Base-by-base conservation (phyloP, 1,140 invertebrate species). In the Drosophila nigrodunni region DNA sequence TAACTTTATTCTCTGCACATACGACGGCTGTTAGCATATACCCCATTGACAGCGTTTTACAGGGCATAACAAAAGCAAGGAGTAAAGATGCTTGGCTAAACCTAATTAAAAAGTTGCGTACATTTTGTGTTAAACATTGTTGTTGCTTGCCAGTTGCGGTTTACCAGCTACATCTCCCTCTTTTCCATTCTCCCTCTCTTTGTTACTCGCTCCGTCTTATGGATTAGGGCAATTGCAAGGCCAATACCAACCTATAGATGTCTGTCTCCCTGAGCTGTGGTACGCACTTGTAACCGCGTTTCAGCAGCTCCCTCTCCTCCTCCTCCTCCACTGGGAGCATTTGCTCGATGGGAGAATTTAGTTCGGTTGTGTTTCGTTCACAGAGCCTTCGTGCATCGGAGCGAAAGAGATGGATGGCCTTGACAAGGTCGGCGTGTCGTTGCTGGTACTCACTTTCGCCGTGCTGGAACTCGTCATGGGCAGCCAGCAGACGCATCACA, bases 31-130 rank as follows among this genome's bases (percentile, higher is more conserved):
- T 18, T 15, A 10, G 34, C 7, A 7, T 46, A 39, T 10, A 39
- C 47, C 37, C 57, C 18, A 8, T 44, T 11, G 52, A 7, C 2
- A 13, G 30, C 52, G 7, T 1, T 9, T 18, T 39, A 39, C 34
- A 55, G 52, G 35, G 52, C 8, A 55, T 35, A n/a, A 55, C 52
- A 55, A 37, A 9, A 66, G 39, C 52, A 65, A 60, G 7, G 35
- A n/a, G 50, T 37, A 62, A 70, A 69, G 58, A 50, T 66, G 70
- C 47, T 62, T 68, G 62, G 50, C 70, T 13, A 81, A 78, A 86
- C 47, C 78, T 78, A 87, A 77, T 87, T 87, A 82, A 77, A 87
- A 82, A 82, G 69, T 79, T 82, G 72, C 18, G 50, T 65, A 62
- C 66, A 67, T 57, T 62, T 71, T 71, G 18, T 66, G 75, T 62